Percentiles rank a stretch among this genome's conserved stretches.
phyloP scores from a whole-genome alignment of 2,113 vertebrate species.

The Lagopus leucura region DNA sequence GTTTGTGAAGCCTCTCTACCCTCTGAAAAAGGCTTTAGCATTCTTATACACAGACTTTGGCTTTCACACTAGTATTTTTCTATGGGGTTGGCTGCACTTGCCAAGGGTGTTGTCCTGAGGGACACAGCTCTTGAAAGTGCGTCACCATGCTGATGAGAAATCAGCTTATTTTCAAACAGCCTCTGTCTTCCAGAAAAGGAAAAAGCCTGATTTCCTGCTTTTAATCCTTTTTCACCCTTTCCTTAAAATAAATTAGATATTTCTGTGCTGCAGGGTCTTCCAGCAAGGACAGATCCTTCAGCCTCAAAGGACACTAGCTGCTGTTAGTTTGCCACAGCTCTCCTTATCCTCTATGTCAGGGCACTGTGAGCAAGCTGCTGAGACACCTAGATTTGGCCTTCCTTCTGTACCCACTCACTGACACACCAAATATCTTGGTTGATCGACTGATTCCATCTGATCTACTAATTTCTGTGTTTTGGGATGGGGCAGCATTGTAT shows the following conservation, averaged over 20 bases:
- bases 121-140: not conserved
- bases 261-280: not conserved
- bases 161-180: constrained; percentile 15
- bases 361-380: not conserved
- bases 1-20: not conserved
- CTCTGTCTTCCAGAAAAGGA: not conserved
- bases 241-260: constrained; percentile 56
- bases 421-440: not conserved
- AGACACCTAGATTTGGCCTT: not conserved
- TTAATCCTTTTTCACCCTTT: constrained; percentile 56
- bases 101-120: not conserved
- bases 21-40: not conserved
- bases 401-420: not conserved
- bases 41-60: not conserved
- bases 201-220: constrained; percentile 20
- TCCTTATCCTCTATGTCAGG: not conserved
- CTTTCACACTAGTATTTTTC: constrained; percentile 50
- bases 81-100: not conserved
- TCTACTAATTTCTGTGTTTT: not conserved
- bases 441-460: not conserved
- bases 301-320: not conserved
- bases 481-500: not conserved
- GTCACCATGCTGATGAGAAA: not conserved
- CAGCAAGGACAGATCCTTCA: not conserved
- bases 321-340: not conserved